Conservation (phyloP, 2,888 invertebrate species). For the Carpatolechia fugitivella region DNA sequence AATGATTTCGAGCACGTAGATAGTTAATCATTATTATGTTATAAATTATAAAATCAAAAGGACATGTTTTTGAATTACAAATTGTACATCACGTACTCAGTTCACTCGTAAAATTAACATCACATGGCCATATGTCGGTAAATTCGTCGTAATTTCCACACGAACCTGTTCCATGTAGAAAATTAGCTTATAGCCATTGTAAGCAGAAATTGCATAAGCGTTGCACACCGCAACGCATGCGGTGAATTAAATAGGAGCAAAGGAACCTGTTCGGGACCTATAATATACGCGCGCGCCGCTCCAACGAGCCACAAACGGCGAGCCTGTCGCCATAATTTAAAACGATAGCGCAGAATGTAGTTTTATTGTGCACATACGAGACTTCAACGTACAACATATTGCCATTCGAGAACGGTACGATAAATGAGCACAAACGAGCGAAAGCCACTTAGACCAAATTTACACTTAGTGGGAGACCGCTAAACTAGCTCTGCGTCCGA, state of each 20-base stretch:
- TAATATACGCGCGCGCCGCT: slow-evolving; percentile 54
- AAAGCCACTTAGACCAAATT: slow-evolving; percentile 77
- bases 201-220: slow-evolving; percentile 67
- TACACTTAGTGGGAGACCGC: slow-evolving; percentile 77
- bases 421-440: slow-evolving; percentile 73
- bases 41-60: no score
- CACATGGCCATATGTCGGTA: slow-evolving; percentile 34
- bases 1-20: no score
- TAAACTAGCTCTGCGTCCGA: slow-evolving; percentile 40
- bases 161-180: slow-evolving; percentile 42
- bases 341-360: slow-evolving; percentile 64
- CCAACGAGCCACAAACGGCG: slow-evolving; percentile 59
- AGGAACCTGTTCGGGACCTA: slow-evolving; percentile 65
- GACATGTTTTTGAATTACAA: not conserved
- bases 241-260: slow-evolving; percentile 70
- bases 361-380: slow-evolving; percentile 63
- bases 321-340: slow-evolving; percentile 67
- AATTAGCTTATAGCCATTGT: slow-evolving; percentile 56
- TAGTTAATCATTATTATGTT: no score
- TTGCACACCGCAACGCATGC: slow-evolving; percentile 57
- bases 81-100: not conserved
- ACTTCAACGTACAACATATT: slow-evolving; percentile 62
- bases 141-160: slow-evolving; percentile 35
- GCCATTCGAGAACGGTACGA: slow-evolving; percentile 57
- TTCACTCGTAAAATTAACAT: not conserved